Percentiles rank a stretch among this genome's conserved stretches.
Evolutionary conservation across 2,888 invertebrate genomes (phyloP).

Genomic region (Lasioglossum leucozonium): DNA sequence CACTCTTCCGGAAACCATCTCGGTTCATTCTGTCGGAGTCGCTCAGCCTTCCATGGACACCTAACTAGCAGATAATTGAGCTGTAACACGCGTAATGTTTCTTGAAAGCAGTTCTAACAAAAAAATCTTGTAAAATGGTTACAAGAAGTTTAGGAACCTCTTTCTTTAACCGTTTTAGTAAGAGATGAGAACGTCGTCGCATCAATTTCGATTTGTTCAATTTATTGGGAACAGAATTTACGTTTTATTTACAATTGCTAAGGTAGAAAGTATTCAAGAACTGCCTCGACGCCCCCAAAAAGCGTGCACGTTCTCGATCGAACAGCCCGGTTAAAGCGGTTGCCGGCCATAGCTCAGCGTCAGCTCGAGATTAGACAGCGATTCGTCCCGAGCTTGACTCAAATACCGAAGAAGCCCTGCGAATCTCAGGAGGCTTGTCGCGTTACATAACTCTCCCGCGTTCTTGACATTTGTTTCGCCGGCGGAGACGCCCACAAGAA

Average conservation of each 20-base stretch:
- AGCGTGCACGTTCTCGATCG: neutral
- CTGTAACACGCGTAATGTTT: neutral
- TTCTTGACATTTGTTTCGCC: conserved; percentile 22
- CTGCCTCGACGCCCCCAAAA: too few relatives aligned
- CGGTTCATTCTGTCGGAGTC: neutral
- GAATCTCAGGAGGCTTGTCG: neutral
- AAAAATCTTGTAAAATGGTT: neutral
- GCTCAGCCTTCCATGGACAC: neutral
- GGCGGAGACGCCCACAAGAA: conserved; percentile 4
- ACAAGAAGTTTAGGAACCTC: too few relatives aligned
- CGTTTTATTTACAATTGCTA: neutral
- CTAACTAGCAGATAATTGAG: neutral
- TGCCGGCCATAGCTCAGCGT: neutral
- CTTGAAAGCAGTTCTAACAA: too few relatives aligned
- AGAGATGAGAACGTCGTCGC: too few relatives aligned
- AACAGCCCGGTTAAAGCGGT: neutral
- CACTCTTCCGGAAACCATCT: neutral
- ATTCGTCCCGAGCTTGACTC: neutral
- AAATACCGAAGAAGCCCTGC: neutral
- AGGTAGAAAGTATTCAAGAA: neutral
- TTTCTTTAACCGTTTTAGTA: too few relatives aligned
- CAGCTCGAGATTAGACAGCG: neutral
- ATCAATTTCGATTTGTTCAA: neutral
- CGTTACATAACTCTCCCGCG: neutral
- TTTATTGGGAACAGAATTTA: too few relatives aligned